Percentiles rank a stretch among this genome's conserved stretches.
Conservation (phyloP, 2,888 invertebrate species). For the Megaustenia siamemsis region DNA sequence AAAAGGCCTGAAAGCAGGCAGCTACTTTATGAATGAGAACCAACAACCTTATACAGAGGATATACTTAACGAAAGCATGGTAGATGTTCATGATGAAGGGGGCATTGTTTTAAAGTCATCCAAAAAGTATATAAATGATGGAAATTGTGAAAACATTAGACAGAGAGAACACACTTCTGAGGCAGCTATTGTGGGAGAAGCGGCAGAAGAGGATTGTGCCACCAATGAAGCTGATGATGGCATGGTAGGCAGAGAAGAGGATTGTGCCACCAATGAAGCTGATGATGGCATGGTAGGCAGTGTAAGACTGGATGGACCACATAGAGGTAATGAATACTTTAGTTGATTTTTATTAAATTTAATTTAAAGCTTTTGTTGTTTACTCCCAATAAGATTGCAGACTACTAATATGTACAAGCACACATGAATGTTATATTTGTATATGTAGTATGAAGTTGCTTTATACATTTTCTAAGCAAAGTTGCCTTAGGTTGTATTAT, state of each 20-base stretch:
- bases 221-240: neutral
- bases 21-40: neutral
- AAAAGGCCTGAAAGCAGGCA: neutral
- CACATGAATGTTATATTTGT: neutral
- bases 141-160: neutral
- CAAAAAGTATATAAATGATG: neutral
- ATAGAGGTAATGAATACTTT: conserved; percentile 34
- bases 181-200: neutral
- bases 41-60: neutral
- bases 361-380: neutral
- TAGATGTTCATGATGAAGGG: neutral
- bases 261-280: neutral
- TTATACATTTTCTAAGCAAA: too few relatives aligned
- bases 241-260: neutral
- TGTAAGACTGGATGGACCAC: conserved; percentile 26
- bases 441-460: too few relatives aligned
- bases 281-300: conserved; percentile 1
- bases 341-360: neutral
- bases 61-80: neutral
- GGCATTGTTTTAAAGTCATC: neutral
- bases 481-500: too few relatives aligned
- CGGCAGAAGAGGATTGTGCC: neutral
- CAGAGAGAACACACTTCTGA: neutral
- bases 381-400: too few relatives aligned
- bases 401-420: too few relatives aligned